Percentiles rank a stretch among this genome's conserved stretches.
Evolutionary conservation across 2,113 vertebrate species (phyloP).

Genomic region (Cryptotis parvus): DNA sequence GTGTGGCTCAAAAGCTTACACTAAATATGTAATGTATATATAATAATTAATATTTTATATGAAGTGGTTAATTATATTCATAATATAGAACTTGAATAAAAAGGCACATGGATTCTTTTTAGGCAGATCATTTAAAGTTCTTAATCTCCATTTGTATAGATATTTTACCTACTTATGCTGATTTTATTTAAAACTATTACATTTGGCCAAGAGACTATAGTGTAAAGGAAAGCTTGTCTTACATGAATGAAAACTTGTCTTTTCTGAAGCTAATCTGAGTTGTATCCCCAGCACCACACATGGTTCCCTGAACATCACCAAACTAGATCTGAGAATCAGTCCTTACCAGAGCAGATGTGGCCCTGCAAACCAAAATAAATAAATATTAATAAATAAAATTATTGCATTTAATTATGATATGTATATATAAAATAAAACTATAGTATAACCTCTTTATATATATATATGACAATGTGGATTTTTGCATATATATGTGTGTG

Average conservation of each 20-base stretch:
- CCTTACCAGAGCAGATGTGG: too few relatives aligned
- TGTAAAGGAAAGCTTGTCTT: too few relatives aligned
- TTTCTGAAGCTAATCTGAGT: too few relatives aligned
- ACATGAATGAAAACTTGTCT: too few relatives aligned
- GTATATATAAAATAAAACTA: constrained; percentile 33
- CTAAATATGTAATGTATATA: neutral
- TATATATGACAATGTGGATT: too few relatives aligned
- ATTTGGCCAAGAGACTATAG: too few relatives aligned
- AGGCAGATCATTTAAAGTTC: constrained; percentile 18
- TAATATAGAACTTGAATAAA: neutral
- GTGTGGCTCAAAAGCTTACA: neutral
- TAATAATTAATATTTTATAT: neutral
- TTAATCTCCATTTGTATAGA: constrained; percentile 2
- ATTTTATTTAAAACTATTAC: constrained; percentile 4
- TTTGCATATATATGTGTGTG: too few relatives aligned
- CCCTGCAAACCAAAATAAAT: too few relatives aligned
- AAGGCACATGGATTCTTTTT: neutral
- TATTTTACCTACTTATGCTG: neutral
- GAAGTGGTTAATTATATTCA: neutral
- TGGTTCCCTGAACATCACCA: too few relatives aligned
- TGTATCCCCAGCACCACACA: too few relatives aligned
- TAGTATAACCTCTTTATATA: neutral
- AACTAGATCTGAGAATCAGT: too few relatives aligned
- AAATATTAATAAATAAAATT: constrained; percentile 38
- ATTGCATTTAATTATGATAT: neutral